phyloP scores from a whole-genome alignment of 2,113 vertebrate species.

The Ceyx melanurus region DNA sequence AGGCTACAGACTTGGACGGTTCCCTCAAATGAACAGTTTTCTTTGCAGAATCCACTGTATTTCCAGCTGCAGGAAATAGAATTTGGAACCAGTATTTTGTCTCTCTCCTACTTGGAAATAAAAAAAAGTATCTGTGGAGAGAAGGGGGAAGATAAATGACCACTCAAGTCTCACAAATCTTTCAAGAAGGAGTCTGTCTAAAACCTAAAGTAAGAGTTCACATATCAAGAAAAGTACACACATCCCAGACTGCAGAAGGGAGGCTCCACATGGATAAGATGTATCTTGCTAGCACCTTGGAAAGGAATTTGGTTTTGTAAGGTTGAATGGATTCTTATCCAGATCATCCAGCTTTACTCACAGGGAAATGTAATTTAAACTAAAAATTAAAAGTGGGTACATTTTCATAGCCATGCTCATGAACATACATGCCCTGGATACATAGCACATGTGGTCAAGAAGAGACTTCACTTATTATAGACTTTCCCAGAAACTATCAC shows the following conservation, averaged over 20 bases:
- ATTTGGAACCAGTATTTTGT: background rate
- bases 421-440: rapidly evolving
- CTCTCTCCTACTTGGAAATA: background rate
- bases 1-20: background rate
- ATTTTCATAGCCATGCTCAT: background rate
- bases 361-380: background rate
- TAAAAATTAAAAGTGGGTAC: background rate
- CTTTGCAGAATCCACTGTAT: background rate
- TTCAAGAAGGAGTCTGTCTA: background rate
- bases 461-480: background rate
- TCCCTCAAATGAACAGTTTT: background rate
- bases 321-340: background rate
- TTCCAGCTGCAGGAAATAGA: background rate
- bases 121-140: background rate
- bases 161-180: background rate
- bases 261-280: background rate
- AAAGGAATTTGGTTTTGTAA: background rate
- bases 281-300: rapidly evolving
- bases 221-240: background rate
- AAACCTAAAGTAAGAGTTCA: background rate
- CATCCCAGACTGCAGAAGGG: background rate
- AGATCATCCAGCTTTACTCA: background rate
- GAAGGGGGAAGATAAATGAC: background rate
- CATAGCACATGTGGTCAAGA: background rate
- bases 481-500: background rate